Evolutionary conservation across 2,113 vertebrate species (phyloP), one percentile per base, ranked within the genome.

Genomic region (Bos javanicus): DNA sequence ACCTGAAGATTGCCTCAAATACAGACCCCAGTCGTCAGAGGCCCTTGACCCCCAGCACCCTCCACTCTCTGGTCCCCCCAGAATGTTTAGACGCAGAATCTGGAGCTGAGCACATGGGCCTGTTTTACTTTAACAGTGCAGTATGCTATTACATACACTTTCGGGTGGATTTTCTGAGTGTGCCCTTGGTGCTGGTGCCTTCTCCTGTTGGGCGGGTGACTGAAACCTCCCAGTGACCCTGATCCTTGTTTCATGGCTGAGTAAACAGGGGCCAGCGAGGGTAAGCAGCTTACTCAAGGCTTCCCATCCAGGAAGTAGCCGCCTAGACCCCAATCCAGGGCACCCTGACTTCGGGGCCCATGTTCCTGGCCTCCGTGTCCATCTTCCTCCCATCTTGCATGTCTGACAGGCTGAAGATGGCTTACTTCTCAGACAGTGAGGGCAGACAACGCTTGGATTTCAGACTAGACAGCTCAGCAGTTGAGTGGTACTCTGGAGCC

Each of bases 81-180:
- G 74, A 21, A 3, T 1, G 43, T 52, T 54, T 26, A 13, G 50
- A 43, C 19, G 28, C 46, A 28, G 87, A 62, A 28, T 33, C 59
- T 2, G 0, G 19, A 3, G 26, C 2, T 2, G 78, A 48, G 10
- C 30, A 3, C 23, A 0, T 0, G 4, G 13, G 26, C 19, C 50
- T 16, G 1, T 39, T 56, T 36, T 9, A 1, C 11, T 23, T 28
- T 26, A 13, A 19, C 21, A 5, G 6, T 1, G 26, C 50, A 1
- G 17, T 0, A 2, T 5, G 6, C 28, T 23, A 1, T 7, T 9
- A 8, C 2, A 5, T 11, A 30, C 2, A 33, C 30, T 57, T 52
- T 36, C 7, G 1, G 6, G 19, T 0, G 52, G 56, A 15, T 52
- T 62, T 90, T 30, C 50, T 25, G 36, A 71, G 43, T 3, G 19